A percentile compares a stretch with the other conserved stretches of the same genome.
Conservation (phyloP, 2,113 vertebrate genomes). For the Cacatua alba region DNA sequence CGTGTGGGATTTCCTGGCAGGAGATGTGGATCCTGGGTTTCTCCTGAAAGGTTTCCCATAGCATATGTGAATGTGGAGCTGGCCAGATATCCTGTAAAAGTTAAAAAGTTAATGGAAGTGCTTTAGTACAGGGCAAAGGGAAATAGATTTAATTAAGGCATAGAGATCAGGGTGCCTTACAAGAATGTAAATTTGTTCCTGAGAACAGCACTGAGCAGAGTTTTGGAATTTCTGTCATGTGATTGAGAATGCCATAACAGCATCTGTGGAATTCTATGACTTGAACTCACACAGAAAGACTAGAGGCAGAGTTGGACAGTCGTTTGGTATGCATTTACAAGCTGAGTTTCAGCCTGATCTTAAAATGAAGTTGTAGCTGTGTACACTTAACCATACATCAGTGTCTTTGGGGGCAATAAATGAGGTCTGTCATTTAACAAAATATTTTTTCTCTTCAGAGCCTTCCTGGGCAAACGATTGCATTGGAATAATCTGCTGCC, state of each 20-base stretch:
- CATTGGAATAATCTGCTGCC: neutral
- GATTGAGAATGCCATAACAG: neutral
- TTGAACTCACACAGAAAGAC: neutral
- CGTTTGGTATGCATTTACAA: neutral
- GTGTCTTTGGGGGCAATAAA: neutral
- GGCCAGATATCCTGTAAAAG: neutral
- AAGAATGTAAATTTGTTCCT: neutral
- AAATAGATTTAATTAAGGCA: neutral
- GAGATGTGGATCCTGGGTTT: neutral
- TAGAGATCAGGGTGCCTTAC: neutral
- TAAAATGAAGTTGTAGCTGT: neutral
- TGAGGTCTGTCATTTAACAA: neutral
- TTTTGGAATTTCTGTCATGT: neutral
- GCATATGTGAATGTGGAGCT: neutral
- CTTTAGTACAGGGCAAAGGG: neutral
- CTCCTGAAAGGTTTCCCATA: neutral
- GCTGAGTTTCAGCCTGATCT: neutral
- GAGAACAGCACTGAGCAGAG: neutral
- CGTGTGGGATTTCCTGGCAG: neutral
- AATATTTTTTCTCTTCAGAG: neutral
- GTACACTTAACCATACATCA: neutral
- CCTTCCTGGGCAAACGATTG: neutral
- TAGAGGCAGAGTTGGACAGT: neutral
- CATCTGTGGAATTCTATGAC: neutral
- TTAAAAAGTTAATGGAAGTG: neutral